These are phyloP conservation scores for Agonopterix arenella DNA, from an alignment of 2,888 invertebrate species.

Conservation along the genomic window DNA sequence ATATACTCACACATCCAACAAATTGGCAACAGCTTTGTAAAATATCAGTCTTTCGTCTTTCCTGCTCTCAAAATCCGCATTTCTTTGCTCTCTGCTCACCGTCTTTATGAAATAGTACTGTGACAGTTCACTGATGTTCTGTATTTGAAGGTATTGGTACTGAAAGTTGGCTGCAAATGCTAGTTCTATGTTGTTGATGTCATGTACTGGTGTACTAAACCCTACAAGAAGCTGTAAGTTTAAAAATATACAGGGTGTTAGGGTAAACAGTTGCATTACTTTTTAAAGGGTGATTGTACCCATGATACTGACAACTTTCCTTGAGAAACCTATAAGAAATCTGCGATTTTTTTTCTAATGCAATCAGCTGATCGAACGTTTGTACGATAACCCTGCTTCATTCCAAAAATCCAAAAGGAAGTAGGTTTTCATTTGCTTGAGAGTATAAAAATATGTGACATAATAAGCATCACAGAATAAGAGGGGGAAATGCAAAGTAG, in stretches of 20 bases:
- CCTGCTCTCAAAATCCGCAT: constrained; percentile 37
- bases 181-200: constrained; percentile 69
- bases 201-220: constrained; percentile 73
- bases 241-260: constrained; percentile 1
- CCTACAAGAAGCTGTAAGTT: constrained; percentile 76
- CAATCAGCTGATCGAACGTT: too few species aligned
- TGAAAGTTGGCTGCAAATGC: constrained; percentile 79
- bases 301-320: too few species aligned
- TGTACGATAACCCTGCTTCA: too few species aligned
- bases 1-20: constrained; percentile 26
- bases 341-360: too few species aligned
- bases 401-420: too few species aligned
- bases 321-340: too few species aligned
- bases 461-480: too few species aligned
- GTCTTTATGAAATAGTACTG: constrained; percentile 64
- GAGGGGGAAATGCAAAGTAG: too few species aligned
- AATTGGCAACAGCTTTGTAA: constrained; percentile 46
- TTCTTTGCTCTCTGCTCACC: constrained; percentile 54
- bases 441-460: too few species aligned
- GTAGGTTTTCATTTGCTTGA: too few species aligned
- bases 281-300: too few species aligned
- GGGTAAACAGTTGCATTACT: too few species aligned
- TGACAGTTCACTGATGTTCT: constrained; percentile 67
- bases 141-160: constrained; percentile 78
- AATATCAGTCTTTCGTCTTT: constrained; percentile 55